These are phyloP conservation scores for human (Homo sapiens) DNA, from an alignment of 2,113 vertebrate species.

Conservation along the genomic window DNA sequence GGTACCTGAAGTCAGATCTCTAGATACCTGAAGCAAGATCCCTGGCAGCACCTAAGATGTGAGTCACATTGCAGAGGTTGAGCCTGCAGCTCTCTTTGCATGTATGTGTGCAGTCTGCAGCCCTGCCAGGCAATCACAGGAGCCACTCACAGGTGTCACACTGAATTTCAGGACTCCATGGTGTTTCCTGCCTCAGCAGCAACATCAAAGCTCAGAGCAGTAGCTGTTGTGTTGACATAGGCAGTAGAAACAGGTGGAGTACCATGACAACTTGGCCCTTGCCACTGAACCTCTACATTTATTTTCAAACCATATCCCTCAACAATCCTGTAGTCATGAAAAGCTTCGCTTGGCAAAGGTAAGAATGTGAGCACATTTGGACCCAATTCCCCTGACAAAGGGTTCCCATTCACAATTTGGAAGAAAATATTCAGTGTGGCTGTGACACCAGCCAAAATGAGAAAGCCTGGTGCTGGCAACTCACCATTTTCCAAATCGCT, in stretches of 20 bases:
- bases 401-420: background rate
- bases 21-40: background rate
- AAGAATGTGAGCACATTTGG: background rate
- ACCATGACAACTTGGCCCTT: no score
- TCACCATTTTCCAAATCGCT: constrained; percentile 39
- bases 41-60: background rate
- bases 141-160: background rate
- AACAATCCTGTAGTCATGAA: background rate
- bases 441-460: constrained; percentile 52
- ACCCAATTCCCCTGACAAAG: background rate
- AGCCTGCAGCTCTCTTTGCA: background rate
- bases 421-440: constrained; percentile 35
- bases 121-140: background rate
- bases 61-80: background rate
- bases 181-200: background rate
- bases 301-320: constrained; percentile 11
- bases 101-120: background rate
- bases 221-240: no score
- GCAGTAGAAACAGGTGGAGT: no score
- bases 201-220: background rate
- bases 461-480: constrained; percentile 69
- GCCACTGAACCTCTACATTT: background rate
- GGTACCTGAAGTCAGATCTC: no score
- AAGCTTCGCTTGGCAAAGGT: constrained; percentile 23
- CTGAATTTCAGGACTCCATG: background rate